These are phyloP conservation scores for Mola mola DNA, from an alignment of 2,113 vertebrate genomes.

Conservation along the genomic window DNA sequence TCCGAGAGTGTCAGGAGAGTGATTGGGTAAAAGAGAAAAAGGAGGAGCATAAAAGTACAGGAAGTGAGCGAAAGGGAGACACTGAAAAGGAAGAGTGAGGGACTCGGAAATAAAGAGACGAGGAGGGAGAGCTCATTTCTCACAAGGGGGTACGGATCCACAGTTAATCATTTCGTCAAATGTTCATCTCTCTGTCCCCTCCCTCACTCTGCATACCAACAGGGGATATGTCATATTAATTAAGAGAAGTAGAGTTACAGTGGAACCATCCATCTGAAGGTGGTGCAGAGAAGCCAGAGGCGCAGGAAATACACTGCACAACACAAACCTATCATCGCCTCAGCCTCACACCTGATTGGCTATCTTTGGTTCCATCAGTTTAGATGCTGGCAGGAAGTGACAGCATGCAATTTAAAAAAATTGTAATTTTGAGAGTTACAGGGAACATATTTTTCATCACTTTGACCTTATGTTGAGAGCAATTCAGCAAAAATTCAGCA, in stretches of 20 bases:
- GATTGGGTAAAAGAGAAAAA: slow-evolving; percentile 1
- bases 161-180: slow-evolving; percentile 94
- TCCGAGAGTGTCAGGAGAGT: slow-evolving; percentile 86
- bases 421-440: slow-evolving; percentile 31
- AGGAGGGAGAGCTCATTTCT: slow-evolving; percentile 63
- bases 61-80: slow-evolving; percentile 43
- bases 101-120: slow-evolving; percentile 59
- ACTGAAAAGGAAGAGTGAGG: slow-evolving; percentile 29
- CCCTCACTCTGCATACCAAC: slow-evolving; percentile 83
- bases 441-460: slow-evolving; percentile 32
- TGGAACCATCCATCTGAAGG: slow-evolving; percentile 70
- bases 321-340: slow-evolving; percentile 67
- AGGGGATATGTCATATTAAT: slow-evolving; percentile 81
- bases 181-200: slow-evolving; percentile 68
- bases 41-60: slow-evolving; percentile 35
- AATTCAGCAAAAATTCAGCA: too few species aligned
- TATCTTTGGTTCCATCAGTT: slow-evolving; percentile 56
- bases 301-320: slow-evolving; percentile 62
- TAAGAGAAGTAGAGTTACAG: slow-evolving; percentile 75
- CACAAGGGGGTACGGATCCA: slow-evolving; percentile 65
- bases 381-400: slow-evolving; percentile 45
- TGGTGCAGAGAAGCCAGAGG: slow-evolving; percentile 52
- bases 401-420: slow-evolving; percentile 35
- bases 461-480: too few species aligned
- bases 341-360: slow-evolving; percentile 68